These are phyloP conservation scores for Xylocampa areola DNA, from an alignment of 2,888 invertebrate species.

Conservation along the genomic window DNA sequence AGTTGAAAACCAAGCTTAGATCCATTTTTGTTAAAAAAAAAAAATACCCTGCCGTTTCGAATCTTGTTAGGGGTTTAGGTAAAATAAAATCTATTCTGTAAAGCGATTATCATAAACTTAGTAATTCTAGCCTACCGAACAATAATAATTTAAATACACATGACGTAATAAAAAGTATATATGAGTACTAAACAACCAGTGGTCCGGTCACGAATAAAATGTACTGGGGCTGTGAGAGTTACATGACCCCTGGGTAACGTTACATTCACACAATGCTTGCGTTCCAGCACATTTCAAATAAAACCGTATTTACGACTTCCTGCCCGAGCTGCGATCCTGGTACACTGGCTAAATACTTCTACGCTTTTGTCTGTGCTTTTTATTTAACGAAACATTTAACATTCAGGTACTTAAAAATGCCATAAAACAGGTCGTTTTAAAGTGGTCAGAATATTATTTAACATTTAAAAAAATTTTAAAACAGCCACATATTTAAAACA, in stretches of 20 bases:
- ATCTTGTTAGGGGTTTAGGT: neutral
- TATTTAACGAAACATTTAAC: slow-evolving; percentile 52
- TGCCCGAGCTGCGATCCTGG: slow-evolving; percentile 63
- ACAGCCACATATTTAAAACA: too few relatives aligned
- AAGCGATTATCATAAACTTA: slow-evolving; percentile 4
- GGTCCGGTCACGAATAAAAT: slow-evolving; percentile 71
- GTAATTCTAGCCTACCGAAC: slow-evolving; percentile 11
- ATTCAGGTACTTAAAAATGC: slow-evolving; percentile 50
- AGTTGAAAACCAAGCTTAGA: too few relatives aligned
- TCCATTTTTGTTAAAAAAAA: too few relatives aligned
- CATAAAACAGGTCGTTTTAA: slow-evolving; percentile 48
- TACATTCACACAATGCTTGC: slow-evolving; percentile 73
- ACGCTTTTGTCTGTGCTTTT: slow-evolving; percentile 48
- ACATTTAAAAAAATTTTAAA: slow-evolving; percentile 31
- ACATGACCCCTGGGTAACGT: slow-evolving; percentile 77
- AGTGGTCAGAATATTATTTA: slow-evolving; percentile 35
- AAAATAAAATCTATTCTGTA: slow-evolving; percentile 1
- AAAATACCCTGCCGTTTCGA: too few relatives aligned
- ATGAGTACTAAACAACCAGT: slow-evolving; percentile 51
- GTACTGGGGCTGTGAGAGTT: slow-evolving; percentile 65
- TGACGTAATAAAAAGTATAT: slow-evolving; percentile 45
- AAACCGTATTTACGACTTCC: slow-evolving; percentile 81
- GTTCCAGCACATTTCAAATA: slow-evolving; percentile 78
- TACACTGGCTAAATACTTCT: slow-evolving; percentile 58
- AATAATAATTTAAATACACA: slow-evolving; percentile 36